Evolutionary conservation across 2,888 invertebrate genomes (phyloP).

Genomic region (Rhimphoctona megacephalus): DNA sequence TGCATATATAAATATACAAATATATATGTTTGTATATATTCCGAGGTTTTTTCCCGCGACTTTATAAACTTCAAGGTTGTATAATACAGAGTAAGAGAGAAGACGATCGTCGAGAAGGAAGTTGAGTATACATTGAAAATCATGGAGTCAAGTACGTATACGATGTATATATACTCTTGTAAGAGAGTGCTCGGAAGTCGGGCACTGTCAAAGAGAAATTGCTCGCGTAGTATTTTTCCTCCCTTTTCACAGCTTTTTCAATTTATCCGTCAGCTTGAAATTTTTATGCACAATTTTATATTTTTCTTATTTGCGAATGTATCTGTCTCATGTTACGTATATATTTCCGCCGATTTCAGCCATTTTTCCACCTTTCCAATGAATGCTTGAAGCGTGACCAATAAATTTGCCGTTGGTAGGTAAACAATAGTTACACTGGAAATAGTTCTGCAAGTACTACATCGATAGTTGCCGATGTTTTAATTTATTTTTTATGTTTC

Average conservation of each 20-base stretch:
- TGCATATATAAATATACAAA: background rate
- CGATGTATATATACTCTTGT: constrained; percentile 24
- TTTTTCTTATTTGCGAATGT: background rate
- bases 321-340: background rate
- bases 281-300: background rate
- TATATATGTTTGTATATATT: constrained; percentile 12
- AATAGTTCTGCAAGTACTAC: background rate
- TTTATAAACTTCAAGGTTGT: constrained; percentile 51
- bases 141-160: constrained; percentile 27
- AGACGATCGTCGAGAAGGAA: constrained; percentile 38
- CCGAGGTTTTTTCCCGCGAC: background rate
- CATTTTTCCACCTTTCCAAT: background rate
- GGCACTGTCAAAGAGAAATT: constrained; percentile 24
- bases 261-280: background rate
- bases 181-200: constrained; percentile 30
- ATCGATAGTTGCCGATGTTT: background rate
- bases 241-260: background rate
- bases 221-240: background rate
- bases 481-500: background rate
- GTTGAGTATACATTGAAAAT: constrained; percentile 19
- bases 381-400: background rate
- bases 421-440: background rate
- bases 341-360: background rate
- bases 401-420: background rate
- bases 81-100: constrained; percentile 16